Evolutionary conservation across 2,888 invertebrate genomes (phyloP), one percentile per base, ranked within the genome.

Genomic region (Leptogaster cylindrica): DNA sequence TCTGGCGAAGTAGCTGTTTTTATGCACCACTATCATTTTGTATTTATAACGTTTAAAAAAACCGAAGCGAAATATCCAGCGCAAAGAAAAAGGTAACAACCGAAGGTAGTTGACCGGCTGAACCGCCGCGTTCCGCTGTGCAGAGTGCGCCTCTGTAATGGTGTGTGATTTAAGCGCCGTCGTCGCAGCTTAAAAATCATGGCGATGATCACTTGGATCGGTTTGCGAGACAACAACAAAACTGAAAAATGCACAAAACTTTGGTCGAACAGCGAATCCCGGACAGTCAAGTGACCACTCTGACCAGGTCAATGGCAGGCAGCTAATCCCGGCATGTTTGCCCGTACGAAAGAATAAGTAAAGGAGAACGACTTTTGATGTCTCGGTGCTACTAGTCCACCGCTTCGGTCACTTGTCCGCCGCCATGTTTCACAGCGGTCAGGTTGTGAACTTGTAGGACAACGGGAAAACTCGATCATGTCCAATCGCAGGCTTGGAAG

Each of bases 51-150:
- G 28, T n/a, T 16, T 16, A 51, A 16, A 33, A 51, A 51, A 51
- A 51, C 16, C 27, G 51, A 28, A 28, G 51, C 25, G 28, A 51
- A 51, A 51, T 16, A 28, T 27, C 23, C 25, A 51, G 12, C 46
- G 23, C 23, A 5, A 25, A 64, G 41, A 64, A 27, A n/a, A 64
- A 44, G 46, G 48, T 48, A 48, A 64, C 64, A 41, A 16, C 33
- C 51, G 36, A 46, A 68, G 68, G 68, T 68, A 68, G 64, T 65
- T 68, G 68, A 68, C 68, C 68, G 68, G 20, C 28, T 27, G 41
- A 68, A 68, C 68, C 68, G 68, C 65, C 55, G 68, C 33, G 16
- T 55, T 55, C 55, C 55, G 55, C 36, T 55, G 31, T 55, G 36
- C 55, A n/a, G 41, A n/a, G n/a, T n/a, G n/a, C 46, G 46, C 46